Base-by-base conservation (phyloP, 2,797 vertebrate genomes). In the Centroberyx gerrardi region DNA sequence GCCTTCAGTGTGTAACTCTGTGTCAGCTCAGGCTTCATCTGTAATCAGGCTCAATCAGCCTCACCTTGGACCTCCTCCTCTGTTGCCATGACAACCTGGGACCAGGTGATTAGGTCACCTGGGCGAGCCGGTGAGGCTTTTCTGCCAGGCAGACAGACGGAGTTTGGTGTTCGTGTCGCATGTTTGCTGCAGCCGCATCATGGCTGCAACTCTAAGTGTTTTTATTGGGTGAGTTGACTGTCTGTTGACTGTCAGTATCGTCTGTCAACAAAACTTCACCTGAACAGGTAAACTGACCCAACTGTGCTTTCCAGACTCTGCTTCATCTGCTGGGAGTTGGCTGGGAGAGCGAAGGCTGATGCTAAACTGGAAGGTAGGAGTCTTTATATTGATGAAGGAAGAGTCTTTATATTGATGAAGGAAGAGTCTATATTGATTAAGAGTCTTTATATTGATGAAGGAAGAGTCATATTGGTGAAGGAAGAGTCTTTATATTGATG, bases 51-150 rank as follows among this genome's bases (percentile, higher is more conserved):
- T 46, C 36, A 84, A 91, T 54, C 62, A 73, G 52, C 3, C 4
- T 15, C 87, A 82, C 68, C 87, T 90, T 68, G 22, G 46, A 7
- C 48, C 7, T 14, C 8, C 31, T 58, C 18, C 0, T 4, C 17
- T 61, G 78, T 85, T 60, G 12, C 71, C 64, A 9, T 44, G 82
- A 56, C 72, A 27, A 81, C 40, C 40, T 3, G 40, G 12, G 9
- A 40, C 80, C 64, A 63, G 60, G 29, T 86, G 49, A 85, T 87
- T 46, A 80, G 69, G 42, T 36, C 77, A 88, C 77, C 87, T 88
- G 78, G 59, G 33, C 2, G 51, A 51, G 49, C 27, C 22, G n/a
- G 1, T 0, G 9, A 54, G 59, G 51, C 5, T 14, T 53, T 44
- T 40, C 48, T 60, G 62, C 44, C 31, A 17, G 2, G 27, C 49